Evolutionary conservation across 2,113 vertebrate species (phyloP).

Genomic region (Oophaga pumilio): DNA sequence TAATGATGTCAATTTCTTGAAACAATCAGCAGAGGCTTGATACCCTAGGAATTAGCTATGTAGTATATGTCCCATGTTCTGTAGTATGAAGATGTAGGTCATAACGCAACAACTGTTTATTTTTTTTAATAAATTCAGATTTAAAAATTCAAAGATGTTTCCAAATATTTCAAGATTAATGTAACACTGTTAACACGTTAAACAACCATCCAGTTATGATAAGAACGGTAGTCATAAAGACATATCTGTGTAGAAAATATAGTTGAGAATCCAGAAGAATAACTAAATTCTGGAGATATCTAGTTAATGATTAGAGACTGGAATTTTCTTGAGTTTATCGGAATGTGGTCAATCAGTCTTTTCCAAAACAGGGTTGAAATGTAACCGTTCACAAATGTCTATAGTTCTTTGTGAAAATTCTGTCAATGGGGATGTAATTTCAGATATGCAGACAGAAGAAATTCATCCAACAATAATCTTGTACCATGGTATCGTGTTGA

Average conservation of each 20-base stretch:
- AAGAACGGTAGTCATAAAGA: not conserved
- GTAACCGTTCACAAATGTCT: not conserved
- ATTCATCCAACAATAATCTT: not conserved
- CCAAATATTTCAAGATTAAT: no score
- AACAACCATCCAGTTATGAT: not conserved
- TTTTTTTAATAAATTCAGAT: no score
- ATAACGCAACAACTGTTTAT: no score
- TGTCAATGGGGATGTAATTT: conserved; percentile 3
- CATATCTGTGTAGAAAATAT: not conserved
- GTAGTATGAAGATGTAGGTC: no score
- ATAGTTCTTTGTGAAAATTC: not conserved
- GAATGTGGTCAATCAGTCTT: not conserved
- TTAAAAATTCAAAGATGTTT: no score
- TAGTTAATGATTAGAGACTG: not conserved
- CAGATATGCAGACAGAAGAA: not conserved
- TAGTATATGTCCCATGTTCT: no score
- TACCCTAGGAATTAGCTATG: no score
- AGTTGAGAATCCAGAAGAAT: not conserved
- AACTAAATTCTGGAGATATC: not conserved
- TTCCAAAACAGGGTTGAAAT: conserved; percentile 10
- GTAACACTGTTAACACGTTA: no score
- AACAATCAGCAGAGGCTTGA: no score
- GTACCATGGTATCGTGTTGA: conserved; percentile 19
- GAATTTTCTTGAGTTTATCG: not conserved
- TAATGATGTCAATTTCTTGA: no score